Conservation (phyloP, 2,113 vertebrate genomes). For the Sinosuthora webbiana region DNA sequence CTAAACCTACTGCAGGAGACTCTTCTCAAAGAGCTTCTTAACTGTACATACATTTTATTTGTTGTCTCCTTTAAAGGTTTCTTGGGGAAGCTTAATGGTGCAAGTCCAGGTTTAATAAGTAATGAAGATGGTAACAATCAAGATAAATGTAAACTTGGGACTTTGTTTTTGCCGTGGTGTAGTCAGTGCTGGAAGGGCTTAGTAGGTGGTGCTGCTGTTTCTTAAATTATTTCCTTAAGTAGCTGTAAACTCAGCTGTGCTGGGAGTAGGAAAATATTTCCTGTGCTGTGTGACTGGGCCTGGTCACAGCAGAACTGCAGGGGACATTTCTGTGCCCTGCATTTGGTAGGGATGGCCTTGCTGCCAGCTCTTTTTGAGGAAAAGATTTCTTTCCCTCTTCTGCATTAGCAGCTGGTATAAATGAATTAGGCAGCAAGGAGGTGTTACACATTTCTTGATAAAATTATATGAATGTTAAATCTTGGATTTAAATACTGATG, state of each 20-base stretch:
- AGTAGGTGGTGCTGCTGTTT: conserved; percentile 29
- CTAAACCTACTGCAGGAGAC: not conserved
- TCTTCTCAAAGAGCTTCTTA: conserved; percentile 5
- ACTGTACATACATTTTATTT: conserved; percentile 11
- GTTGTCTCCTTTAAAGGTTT: conserved; percentile 33
- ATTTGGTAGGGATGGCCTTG: not conserved
- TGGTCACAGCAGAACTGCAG: not conserved
- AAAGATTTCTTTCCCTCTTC: not conserved
- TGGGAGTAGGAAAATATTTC: not conserved
- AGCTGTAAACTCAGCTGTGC: not conserved
- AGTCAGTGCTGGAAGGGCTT: not conserved
- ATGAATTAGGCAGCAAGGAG: not conserved
- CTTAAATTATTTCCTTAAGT: not conserved
- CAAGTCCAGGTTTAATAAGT: conserved; percentile 63
- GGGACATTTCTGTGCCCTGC: not conserved
- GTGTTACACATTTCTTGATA: not conserved
- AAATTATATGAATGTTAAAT: not conserved
- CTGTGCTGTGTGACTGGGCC: not conserved
- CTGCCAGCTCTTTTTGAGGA: not conserved
- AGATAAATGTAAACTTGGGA: conserved; percentile 42
- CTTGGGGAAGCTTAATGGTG: conserved; percentile 52
- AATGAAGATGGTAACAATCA: conserved; percentile 43
- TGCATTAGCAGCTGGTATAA: not conserved
- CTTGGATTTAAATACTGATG: not conserved
- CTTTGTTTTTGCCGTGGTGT: not conserved